Conservation (phyloP, 2,113 vertebrate genomes). For the Muscicapa adusta region DNA sequence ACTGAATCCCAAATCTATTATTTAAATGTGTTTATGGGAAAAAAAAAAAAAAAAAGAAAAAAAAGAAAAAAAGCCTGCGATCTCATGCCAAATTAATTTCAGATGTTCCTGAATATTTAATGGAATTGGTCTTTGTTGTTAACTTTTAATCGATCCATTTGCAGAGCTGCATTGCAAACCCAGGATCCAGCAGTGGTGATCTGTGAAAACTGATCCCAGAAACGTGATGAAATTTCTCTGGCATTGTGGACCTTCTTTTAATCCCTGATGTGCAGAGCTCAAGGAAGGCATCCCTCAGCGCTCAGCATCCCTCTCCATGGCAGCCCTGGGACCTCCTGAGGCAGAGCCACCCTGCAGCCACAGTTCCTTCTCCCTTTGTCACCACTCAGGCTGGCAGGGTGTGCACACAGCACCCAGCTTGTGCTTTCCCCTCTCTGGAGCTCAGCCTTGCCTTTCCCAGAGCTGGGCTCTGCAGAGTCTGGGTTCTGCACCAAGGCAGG, state of each 20-base stretch:
- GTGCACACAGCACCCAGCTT: not conserved
- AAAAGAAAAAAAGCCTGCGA: not conserved
- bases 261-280: not conserved
- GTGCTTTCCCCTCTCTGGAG: not conserved
- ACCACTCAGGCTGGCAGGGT: not conserved
- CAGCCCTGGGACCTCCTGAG: not conserved
- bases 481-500: not conserved
- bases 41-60: not conserved
- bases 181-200: conserved; percentile 35
- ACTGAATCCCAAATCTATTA: conserved; percentile 2
- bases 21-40: not conserved
- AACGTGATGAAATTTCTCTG: conserved; percentile 45
- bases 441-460: not conserved
- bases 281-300: not conserved
- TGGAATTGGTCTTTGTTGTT: conserved; percentile 19
- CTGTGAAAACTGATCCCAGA: conserved; percentile 39
- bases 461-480: not conserved
- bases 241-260: conserved; percentile 29
- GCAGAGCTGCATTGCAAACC: conserved; percentile 31
- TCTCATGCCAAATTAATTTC: conserved; percentile 61
- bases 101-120: conserved; percentile 36
- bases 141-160: conserved; percentile 23
- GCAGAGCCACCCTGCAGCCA: not conserved
- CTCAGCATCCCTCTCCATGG: not conserved
- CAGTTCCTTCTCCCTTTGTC: not conserved